Percentiles rank a stretch among this genome's conserved stretches.
Conservation (phyloP, 2,888 invertebrate genomes). For the Pammene aurita region DNA sequence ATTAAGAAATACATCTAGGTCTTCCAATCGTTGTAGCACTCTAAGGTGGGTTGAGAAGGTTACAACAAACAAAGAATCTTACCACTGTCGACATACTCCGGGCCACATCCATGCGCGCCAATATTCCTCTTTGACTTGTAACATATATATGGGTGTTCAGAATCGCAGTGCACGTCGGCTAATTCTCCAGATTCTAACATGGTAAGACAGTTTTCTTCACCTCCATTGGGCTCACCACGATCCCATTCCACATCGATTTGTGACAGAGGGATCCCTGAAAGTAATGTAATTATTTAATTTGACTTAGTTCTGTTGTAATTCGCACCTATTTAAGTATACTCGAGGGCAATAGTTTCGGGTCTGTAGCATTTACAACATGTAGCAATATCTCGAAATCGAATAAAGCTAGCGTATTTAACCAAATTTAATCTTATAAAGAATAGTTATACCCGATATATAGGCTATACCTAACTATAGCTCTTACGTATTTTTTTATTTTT, state of each 20-base stretch:
- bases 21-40: no score
- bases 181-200: background rate
- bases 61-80: background rate
- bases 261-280: constrained; percentile 24
- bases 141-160: constrained; percentile 6
- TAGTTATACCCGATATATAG: no score
- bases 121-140: constrained; percentile 11
- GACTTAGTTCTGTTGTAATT: no score
- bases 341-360: no score
- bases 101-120: background rate
- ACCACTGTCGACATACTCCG: constrained; percentile 16
- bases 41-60: background rate
- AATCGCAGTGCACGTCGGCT: background rate
- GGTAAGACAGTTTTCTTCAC: background rate
- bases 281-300: background rate
- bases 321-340: no score
- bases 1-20: no score
- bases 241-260: constrained; percentile 14
- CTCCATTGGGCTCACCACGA: background rate
- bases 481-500: no score
- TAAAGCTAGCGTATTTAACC: no score
- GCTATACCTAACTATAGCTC: no score
- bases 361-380: no score
- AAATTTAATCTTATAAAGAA: no score
- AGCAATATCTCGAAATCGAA: no score